These are phyloP conservation scores for Bostrychus sinensis DNA, from an alignment of 2,113 vertebrate genomes.

Conservation along the genomic window DNA sequence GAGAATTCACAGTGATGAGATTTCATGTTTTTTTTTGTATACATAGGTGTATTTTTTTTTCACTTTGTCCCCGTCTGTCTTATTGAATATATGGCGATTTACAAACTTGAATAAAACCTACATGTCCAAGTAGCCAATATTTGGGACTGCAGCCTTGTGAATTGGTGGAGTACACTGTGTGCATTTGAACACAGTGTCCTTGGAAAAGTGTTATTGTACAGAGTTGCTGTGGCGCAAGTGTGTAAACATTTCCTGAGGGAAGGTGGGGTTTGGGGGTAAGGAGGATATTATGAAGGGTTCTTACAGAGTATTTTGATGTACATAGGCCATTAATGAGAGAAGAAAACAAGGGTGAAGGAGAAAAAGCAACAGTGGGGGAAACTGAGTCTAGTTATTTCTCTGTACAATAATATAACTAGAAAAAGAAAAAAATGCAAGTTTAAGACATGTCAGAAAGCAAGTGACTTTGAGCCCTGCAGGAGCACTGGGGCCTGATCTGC, in stretches of 20 bases:
- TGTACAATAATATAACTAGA: slow-evolving; percentile 18
- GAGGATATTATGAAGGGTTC: slow-evolving; percentile 6
- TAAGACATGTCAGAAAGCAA: background rate
- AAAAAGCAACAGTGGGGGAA: background rate
- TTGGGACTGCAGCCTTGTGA: slow-evolving; percentile 27
- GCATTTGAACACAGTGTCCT: slow-evolving; percentile 59
- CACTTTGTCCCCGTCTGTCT: background rate
- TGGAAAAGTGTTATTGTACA: slow-evolving; percentile 69
- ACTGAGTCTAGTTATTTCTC: background rate
- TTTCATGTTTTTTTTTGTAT: no score
- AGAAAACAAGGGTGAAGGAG: background rate
- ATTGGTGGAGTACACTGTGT: slow-evolving; percentile 42
- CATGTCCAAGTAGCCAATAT: slow-evolving; percentile 7
- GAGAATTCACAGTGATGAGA: no score
- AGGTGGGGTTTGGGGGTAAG: slow-evolving; percentile 32
- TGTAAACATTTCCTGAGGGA: slow-evolving; percentile 70
- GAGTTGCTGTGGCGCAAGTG: slow-evolving; percentile 42
- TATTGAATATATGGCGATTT: background rate
- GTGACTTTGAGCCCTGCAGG: slow-evolving; percentile 8
- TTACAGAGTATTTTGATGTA: slow-evolving; percentile 32
- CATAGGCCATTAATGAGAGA: slow-evolving; percentile 31
- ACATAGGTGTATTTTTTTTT: background rate
- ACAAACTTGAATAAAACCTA: slow-evolving; percentile 8
- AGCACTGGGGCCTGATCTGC: slow-evolving; percentile 33
- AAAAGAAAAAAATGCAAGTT: background rate